Evolutionary conservation across 2,797 vertebrate genomes (phyloP).

Genomic region (Adrianichthys oophorus): DNA sequence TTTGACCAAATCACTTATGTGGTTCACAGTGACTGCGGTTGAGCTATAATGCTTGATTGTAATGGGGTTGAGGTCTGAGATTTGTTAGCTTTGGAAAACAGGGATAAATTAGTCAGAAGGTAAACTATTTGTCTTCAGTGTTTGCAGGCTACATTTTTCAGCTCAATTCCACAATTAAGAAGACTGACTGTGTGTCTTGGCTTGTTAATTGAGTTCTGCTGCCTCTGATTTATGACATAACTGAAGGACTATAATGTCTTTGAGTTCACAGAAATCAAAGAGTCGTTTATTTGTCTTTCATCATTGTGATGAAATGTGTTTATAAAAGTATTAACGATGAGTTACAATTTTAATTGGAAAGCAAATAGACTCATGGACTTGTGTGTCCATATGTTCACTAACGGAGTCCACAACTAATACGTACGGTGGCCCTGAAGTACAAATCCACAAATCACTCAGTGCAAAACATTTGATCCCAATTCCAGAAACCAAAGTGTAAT

Average conservation of each 20-base stretch:
- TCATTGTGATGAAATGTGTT: no score
- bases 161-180: slow-evolving; percentile 45
- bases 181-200: slow-evolving; percentile 45
- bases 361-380: no score
- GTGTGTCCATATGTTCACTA: no score
- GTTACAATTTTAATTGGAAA: no score
- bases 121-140: slow-evolving; percentile 40
- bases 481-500: no score
- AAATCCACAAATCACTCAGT: no score
- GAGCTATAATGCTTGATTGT: slow-evolving; percentile 37
- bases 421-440: no score
- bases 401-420: no score
- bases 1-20: slow-evolving; percentile 48
- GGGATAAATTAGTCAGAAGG: slow-evolving; percentile 50
- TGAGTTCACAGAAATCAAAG: slow-evolving; percentile 10
- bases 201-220: slow-evolving; percentile 46
- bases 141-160: slow-evolving; percentile 29
- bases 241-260: slow-evolving; percentile 36
- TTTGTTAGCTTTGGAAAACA: slow-evolving; percentile 47
- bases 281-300: no score
- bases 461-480: no score
- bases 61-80: slow-evolving; percentile 35
- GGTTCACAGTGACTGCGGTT: slow-evolving; percentile 45
- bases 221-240: slow-evolving; percentile 54
- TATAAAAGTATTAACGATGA: no score